phyloP scores from a whole-genome alignment of 2,797 vertebrate species.

The Gambusia yucatana region DNA sequence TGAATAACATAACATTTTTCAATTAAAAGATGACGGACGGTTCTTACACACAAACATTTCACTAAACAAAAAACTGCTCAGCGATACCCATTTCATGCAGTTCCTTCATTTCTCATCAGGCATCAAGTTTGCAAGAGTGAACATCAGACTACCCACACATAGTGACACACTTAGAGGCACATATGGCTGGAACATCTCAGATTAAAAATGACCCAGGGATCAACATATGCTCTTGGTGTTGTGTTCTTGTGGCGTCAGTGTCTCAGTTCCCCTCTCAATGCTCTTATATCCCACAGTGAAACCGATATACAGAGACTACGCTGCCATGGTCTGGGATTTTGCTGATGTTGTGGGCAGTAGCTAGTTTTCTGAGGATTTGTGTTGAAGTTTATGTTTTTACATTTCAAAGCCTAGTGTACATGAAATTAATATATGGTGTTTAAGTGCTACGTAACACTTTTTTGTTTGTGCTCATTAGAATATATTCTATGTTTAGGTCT shows the following conservation, averaged over 20 bases:
- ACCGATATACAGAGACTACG: constrained; percentile 6
- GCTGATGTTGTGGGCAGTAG: neutral
- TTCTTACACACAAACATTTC: constrained; percentile 38
- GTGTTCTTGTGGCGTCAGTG: constrained; percentile 25
- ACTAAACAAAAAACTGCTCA: neutral
- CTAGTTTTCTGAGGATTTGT: constrained; percentile 11
- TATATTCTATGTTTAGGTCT: neutral
- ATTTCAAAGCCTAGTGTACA: neutral
- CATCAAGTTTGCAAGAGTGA: constrained; percentile 40
- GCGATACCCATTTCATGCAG: constrained; percentile 21
- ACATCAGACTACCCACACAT: constrained; percentile 19
- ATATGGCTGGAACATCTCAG: constrained; percentile 56
- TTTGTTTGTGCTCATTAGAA: neutral
- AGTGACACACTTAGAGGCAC: constrained; percentile 10
- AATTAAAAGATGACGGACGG: constrained; percentile 5
- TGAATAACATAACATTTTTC: neutral
- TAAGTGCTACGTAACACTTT: neutral
- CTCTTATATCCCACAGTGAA: constrained; percentile 17
- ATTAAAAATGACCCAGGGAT: constrained; percentile 62
- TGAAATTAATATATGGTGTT: neutral
- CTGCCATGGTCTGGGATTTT: neutral
- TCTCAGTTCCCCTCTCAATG: constrained; percentile 33
- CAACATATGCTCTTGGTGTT: constrained; percentile 59
- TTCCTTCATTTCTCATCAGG: constrained; percentile 33
- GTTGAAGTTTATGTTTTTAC: neutral